phyloP scores from a whole-genome alignment of 2,888 invertebrate genomes.

The Sabatieria punctata region DNA sequence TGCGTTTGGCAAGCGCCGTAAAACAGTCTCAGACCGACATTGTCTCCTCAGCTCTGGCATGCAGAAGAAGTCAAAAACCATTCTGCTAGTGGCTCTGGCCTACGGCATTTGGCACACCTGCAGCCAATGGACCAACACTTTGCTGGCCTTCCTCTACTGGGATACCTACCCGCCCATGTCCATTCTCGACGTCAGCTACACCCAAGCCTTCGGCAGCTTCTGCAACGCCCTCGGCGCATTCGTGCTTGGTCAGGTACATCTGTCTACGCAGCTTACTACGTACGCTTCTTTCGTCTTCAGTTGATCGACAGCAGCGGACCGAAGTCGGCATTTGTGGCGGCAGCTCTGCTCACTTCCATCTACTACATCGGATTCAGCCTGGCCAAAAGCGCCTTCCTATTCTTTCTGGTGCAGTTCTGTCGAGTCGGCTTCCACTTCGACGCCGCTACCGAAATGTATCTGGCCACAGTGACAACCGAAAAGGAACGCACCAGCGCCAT shows the following conservation, averaged over 20 bases:
- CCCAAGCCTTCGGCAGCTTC: constrained; percentile 28
- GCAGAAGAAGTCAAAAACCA: not conserved
- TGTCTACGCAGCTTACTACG: not conserved
- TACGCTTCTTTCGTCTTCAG: constrained; percentile 10
- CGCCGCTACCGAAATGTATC: constrained; percentile 29
- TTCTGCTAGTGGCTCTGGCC: constrained; percentile 23
- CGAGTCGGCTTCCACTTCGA: constrained; percentile 29
- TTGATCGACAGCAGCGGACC: constrained; percentile 25
- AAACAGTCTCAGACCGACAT: too few species aligned
- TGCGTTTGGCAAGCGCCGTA: too few species aligned
- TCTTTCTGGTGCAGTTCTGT: constrained; percentile 24
- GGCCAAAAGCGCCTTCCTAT: constrained; percentile 20
- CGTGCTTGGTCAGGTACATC: constrained; percentile 21
- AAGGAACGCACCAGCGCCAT: constrained; percentile 25
- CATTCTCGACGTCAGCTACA: constrained; percentile 27
- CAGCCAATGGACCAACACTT: constrained; percentile 29
- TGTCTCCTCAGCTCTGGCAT: too few species aligned
- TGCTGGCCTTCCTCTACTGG: constrained; percentile 30
- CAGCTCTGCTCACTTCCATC: constrained; percentile 21
- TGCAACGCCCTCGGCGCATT: constrained; percentile 27
- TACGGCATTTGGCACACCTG: constrained; percentile 29
- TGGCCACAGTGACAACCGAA: constrained; percentile 29
- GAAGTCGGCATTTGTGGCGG: constrained; percentile 25
- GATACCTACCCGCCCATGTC: constrained; percentile 24
- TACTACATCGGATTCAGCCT: constrained; percentile 26